Percentiles rank a stretch among this genome's conserved stretches.
Conservation (phyloP, 2,888 invertebrate genomes). For the Beris chalybata region DNA sequence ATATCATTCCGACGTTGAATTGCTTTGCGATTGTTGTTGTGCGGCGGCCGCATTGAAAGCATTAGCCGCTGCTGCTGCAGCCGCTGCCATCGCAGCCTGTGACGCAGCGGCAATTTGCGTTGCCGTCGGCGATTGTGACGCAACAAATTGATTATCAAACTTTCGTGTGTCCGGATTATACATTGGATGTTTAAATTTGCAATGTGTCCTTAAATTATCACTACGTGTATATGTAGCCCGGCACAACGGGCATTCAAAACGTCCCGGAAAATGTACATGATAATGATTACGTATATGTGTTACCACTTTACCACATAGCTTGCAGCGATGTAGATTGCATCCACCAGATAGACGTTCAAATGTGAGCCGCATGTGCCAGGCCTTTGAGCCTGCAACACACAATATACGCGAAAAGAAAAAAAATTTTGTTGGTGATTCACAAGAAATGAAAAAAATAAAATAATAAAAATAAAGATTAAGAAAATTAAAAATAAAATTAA, state of each 20-base stretch:
- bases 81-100: conserved; percentile 55
- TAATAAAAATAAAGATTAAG: conserved; percentile 32
- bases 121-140: conserved; percentile 60
- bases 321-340: conserved; percentile 91
- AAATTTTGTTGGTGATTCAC: conserved; percentile 55
- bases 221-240: conserved; percentile 89
- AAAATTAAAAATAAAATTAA: conserved; percentile 25
- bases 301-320: conserved; percentile 92
- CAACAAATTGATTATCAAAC: conserved; percentile 71
- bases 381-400: conserved; percentile 82
- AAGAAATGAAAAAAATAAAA: conserved; percentile 42
- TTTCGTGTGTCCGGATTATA: conserved; percentile 85
- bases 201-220: conserved; percentile 90
- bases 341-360: conserved; percentile 91
- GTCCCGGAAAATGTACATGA: conserved; percentile 91
- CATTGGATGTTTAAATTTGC: conserved; percentile 89
- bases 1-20: conserved; percentile 47
- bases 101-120: conserved; percentile 60
- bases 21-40: conserved; percentile 50
- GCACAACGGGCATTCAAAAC: conserved; percentile 89
- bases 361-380: conserved; percentile 93
- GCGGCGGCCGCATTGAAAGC: conserved; percentile 50
- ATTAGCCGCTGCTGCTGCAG: conserved; percentile 53
- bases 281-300: conserved; percentile 93
- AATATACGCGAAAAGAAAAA: conserved; percentile 54